Base-by-base conservation (phyloP, 2,797 vertebrate genomes). In the Pipistrellus kuhlii region DNA sequence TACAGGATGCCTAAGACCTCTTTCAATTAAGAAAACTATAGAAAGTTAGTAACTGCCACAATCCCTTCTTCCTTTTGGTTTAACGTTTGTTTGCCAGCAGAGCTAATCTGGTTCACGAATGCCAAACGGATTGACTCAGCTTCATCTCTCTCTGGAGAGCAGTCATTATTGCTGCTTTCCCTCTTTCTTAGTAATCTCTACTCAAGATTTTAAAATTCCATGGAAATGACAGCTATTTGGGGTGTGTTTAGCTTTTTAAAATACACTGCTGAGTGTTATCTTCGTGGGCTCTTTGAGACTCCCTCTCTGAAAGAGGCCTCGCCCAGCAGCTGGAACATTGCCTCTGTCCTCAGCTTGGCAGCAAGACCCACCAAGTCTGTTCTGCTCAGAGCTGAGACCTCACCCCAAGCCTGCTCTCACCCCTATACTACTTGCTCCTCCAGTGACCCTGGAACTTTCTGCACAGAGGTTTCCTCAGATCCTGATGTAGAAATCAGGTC, bases 21-120 rank as follows among this genome's bases (percentile, higher is more conserved):
- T 98, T 99, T 98, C 98, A 98, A 98, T 99, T 98, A 98, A 99
- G 98, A 99, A 99, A 99, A 99, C 98, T 98, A 13, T 48, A 99
- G 98, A 99, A 99, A 99, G 99, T 99, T 99, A 99, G 98, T 99
- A 98, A 99, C 98, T 98, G 98, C 98, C 98, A 98, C 98, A 98
- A 98, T 55, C 53, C 20, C 53, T 23, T 41, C 35, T 90, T 75
- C 44, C 64, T 59, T 69, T 64, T 51, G 2, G 6, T 41, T 55
- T 23, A 88, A 30, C 20, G 41, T 20, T 35, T 75, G 3, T 57
- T 62, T 85, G 59, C 32, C n/a, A 53, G 8, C 6, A n/a, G 17
- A 94, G 30, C 66, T 82, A 38, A 85, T 35, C 12, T 15, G 30
- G 82, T 55, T 84, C 46, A 17, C 3, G 75, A 46, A 4, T 27